Evolutionary conservation across 1,140 invertebrate species (phyloP).

Genomic region (Solenopsis invicta): DNA sequence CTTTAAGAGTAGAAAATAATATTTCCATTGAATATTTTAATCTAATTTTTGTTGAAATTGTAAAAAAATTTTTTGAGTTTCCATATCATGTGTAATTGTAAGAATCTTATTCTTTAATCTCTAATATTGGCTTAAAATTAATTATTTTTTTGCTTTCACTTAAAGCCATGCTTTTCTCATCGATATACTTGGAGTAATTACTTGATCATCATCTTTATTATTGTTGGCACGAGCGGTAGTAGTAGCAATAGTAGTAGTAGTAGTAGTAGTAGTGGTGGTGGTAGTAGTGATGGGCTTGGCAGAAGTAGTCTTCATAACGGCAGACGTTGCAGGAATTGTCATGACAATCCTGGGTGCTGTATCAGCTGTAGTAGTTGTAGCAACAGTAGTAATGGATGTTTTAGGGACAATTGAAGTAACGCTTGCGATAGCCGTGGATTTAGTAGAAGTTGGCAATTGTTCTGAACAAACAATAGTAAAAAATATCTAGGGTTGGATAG

Average conservation of each 20-base stretch:
- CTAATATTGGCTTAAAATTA: too few species aligned
- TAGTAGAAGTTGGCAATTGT: slow-evolving; percentile 13
- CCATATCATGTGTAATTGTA: too few species aligned
- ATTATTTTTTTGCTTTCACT: neutral
- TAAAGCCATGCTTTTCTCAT: slow-evolving; percentile 75
- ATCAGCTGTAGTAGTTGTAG: neutral
- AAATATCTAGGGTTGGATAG: neutral
- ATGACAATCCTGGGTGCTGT: neutral
- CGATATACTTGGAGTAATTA: slow-evolving; percentile 69
- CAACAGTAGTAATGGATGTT: neutral
- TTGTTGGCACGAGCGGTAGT: neutral
- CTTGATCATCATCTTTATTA: slow-evolving; percentile 48
- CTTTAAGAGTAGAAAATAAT: too few species aligned
- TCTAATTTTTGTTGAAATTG: too few species aligned
- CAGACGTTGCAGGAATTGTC: neutral
- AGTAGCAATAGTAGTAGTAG: neutral
- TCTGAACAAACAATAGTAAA: neutral
- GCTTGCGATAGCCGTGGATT: neutral
- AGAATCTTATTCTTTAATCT: too few species aligned
- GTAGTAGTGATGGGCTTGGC: neutral
- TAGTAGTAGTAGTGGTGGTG: neutral
- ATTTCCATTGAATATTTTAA: too few species aligned
- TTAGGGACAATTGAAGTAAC: neutral
- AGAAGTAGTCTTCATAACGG: neutral
- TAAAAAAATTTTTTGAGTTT: too few species aligned